Evolutionary conservation across 2,888 invertebrate species (phyloP), one percentile per base, ranked within the genome.

Genomic region (Chrysolina americana): DNA sequence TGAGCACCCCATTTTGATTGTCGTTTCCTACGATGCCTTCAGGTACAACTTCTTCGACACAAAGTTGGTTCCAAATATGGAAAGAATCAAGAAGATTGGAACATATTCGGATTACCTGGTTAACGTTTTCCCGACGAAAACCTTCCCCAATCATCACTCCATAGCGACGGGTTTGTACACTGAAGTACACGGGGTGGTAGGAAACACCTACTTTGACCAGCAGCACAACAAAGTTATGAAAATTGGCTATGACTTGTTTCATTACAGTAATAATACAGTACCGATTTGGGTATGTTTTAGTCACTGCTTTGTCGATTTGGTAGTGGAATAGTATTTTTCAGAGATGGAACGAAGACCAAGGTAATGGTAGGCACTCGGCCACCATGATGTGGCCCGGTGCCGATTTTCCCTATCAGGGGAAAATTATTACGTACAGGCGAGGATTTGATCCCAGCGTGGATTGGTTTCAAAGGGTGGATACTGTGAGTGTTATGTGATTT

Each of bases 121-220:
- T 63, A 92, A 92, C 82, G 90, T 92, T 53, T 93, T 93, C 83
- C 90, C 92, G 0, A 94, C 94, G 0, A 93, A 93, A 87, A 95
- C 94, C 0, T 93, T 93, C 83, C 93, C 94, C 0, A 94, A 94
- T 87, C 94, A 94, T 87, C 92, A 92, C 82, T 90, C 93, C 0
- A 92, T 94, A 70, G 92, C 92, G 0, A 95, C 93, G 41, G 94
- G 94, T 10, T 85, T 93, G 66, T 93, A 92, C 83, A 89, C 92
- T 0, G 93, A 93, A 85, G 89, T 87, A 17, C 94, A 94, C 86
- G 94, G 94, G 0, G 92, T 94, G 44, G 86, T 93, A 2, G 93
- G 91, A 11, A 94, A 92, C 84, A 83, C 83, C 41, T 89, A 92
- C 80, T 93, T 89, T 82, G 92, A 93, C 84, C 88, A 89, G 0